Conservation (phyloP, 1,140 invertebrate genomes). For the Cotesia vestalis region DNA sequence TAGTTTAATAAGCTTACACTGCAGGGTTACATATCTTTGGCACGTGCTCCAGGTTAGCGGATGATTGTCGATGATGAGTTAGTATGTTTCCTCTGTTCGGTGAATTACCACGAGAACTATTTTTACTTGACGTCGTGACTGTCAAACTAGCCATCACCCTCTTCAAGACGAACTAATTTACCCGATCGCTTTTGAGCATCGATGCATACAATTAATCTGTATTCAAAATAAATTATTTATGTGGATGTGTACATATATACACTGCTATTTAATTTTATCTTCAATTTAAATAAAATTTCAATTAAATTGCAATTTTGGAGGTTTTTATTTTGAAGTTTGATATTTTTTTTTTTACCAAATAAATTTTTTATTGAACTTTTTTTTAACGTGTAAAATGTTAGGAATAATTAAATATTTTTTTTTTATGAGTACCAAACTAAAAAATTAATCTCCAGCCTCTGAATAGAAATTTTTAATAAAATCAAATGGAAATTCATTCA, state of each 20-base stretch:
- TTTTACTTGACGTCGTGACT: constrained; percentile 60
- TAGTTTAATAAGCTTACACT: constrained; percentile 50
- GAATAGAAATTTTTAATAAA: too few relatives aligned
- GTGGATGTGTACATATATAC: not conserved
- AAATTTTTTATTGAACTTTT: too few relatives aligned
- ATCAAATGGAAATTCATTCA: too few relatives aligned
- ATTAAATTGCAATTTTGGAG: too few relatives aligned
- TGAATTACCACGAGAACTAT: constrained; percentile 61
- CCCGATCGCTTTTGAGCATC: constrained; percentile 22
- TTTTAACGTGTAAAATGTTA: too few relatives aligned
- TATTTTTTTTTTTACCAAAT: too few relatives aligned
- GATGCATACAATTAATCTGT: constrained; percentile 7
- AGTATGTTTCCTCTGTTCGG: constrained; percentile 57
- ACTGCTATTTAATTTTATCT: not conserved
- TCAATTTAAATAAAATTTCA: not conserved
- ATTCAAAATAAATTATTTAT: not conserved
- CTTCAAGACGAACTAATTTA: constrained; percentile 38
- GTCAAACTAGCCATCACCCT: constrained; percentile 64
- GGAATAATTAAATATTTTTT: too few relatives aligned
- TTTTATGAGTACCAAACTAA: too few relatives aligned
- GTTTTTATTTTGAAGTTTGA: too few relatives aligned
- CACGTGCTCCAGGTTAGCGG: constrained; percentile 52
- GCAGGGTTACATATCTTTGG: constrained; percentile 59
- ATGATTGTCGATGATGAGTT: constrained; percentile 49
- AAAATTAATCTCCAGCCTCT: too few relatives aligned